phyloP scores from a whole-genome alignment of 2,797 vertebrate species.

The Gastrophryne carolinensis region DNA sequence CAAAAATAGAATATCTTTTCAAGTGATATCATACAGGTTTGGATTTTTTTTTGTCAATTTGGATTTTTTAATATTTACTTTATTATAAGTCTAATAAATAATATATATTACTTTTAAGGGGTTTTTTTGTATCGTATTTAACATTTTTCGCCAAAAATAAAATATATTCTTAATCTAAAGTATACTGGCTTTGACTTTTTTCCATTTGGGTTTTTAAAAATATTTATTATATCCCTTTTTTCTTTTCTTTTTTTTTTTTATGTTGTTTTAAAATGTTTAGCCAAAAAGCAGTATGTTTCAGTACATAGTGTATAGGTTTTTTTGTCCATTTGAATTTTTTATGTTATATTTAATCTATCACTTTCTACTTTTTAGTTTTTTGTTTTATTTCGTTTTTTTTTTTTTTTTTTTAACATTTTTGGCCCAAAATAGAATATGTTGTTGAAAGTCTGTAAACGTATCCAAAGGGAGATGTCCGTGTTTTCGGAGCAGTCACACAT shows the following conservation, averaged over 20 bases:
- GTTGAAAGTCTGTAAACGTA: background rate
- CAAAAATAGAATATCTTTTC: no score
- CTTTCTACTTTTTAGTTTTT: background rate
- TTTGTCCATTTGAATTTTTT: background rate
- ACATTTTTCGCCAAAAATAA: no score
- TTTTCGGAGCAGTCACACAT: constrained; percentile 64
- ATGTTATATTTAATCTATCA: background rate
- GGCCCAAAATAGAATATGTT: constrained; percentile 31
- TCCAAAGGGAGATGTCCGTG: constrained; percentile 62
- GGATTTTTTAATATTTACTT: background rate
- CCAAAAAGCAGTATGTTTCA: background rate
- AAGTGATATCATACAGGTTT: no score
- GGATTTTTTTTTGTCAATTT: background rate
- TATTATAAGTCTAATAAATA: background rate
- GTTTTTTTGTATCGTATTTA: no score
- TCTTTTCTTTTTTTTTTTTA: background rate
- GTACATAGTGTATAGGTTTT: background rate
- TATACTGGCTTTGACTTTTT: no score
- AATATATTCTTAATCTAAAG: no score
- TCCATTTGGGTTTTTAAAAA: no score
- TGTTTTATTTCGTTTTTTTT: background rate
- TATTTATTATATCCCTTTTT: no score
- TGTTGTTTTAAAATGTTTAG: background rate
- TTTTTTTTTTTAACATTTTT: constrained; percentile 29
- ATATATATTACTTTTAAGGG: background rate